Evolutionary conservation across 2,797 vertebrate species (phyloP).

Genomic region (Sebastes iracundus): DNA sequence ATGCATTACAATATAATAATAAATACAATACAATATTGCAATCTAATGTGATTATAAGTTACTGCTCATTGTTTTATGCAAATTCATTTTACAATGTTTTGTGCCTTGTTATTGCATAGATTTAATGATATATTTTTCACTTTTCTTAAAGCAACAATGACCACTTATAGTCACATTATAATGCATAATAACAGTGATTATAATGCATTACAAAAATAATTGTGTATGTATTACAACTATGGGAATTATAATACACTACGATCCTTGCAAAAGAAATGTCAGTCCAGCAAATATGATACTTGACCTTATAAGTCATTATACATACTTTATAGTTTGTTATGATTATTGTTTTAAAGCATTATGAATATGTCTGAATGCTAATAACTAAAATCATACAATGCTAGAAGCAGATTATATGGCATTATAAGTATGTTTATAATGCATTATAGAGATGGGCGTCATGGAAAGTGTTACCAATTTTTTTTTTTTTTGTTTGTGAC

Average conservation of each 20-base stretch:
- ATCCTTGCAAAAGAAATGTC: background rate
- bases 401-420: background rate
- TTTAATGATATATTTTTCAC: background rate
- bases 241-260: background rate
- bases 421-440: background rate
- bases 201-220: background rate
- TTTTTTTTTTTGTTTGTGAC: background rate
- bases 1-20: background rate
- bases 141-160: background rate
- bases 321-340: background rate
- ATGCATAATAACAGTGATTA: background rate
- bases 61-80: background rate
- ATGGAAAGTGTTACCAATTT: background rate
- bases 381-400: background rate
- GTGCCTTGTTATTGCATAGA: background rate
- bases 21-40: too few species aligned
- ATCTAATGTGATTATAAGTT: background rate
- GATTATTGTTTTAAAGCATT: background rate
- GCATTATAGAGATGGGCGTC: background rate
- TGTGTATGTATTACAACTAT: background rate
- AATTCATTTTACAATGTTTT: background rate
- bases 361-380: background rate
- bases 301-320: background rate
- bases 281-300: background rate
- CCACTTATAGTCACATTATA: background rate